Evolutionary conservation across 2,797 vertebrate genomes (phyloP).

Genomic region (Apodemus agrarius): DNA sequence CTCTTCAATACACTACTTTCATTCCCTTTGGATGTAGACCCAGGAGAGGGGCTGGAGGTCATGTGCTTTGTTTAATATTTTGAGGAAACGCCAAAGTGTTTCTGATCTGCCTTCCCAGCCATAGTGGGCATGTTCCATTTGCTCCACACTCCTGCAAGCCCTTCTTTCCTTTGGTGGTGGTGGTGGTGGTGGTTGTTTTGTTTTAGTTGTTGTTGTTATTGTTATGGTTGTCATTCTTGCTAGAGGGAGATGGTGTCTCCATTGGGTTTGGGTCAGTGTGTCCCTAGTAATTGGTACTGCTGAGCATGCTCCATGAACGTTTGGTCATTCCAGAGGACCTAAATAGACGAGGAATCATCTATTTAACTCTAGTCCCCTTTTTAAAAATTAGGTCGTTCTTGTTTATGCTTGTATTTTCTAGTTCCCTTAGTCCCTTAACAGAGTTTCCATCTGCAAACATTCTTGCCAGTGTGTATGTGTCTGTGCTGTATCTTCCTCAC

Average conservation of each 20-base stretch:
- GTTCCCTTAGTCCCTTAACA: background rate
- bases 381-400: background rate
- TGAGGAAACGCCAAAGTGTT: background rate
- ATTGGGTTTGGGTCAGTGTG: background rate
- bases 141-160: background rate
- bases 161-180: too few species aligned
- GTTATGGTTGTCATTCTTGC: background rate
- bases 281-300: background rate
- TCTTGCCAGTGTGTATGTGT: background rate
- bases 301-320: too few species aligned
- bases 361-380: background rate
- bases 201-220: background rate
- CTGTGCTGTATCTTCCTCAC: background rate
- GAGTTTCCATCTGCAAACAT: background rate
- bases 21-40: background rate
- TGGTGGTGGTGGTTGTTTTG: too few species aligned
- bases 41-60: background rate
- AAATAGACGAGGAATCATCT: background rate
- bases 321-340: background rate
- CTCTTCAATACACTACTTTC: background rate
- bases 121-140: background rate
- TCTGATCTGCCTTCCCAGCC: background rate
- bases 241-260: background rate
- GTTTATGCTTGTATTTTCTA: background rate
- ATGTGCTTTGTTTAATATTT: background rate